Conservation (phyloP, 37 sponge, comb jelly and placozoan genomes). For the Theonella swinhoei region DNA sequence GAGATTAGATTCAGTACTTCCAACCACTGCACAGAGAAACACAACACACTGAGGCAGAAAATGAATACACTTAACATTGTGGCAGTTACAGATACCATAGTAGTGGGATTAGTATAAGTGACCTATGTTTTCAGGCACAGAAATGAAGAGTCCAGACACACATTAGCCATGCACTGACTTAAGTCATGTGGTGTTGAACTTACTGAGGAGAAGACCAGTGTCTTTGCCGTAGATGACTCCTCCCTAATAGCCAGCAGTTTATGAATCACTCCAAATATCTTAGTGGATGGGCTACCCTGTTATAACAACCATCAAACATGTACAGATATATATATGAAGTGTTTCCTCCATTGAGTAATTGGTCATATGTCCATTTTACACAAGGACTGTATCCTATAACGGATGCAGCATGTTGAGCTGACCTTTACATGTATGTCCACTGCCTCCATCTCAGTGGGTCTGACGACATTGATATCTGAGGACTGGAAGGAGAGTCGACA, state of each 20-base stretch:
- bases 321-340: neutral
- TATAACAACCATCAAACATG: neutral
- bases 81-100: too few relatives aligned
- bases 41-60: too few relatives aligned
- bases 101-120: too few relatives aligned
- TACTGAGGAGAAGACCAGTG: slow-evolving; percentile 83
- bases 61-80: too few relatives aligned
- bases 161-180: too few relatives aligned
- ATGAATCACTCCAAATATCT: slow-evolving; percentile 57
- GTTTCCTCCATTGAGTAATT: neutral
- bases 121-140: too few relatives aligned
- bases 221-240: slow-evolving; percentile 58
- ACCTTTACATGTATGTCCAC: too few relatives aligned
- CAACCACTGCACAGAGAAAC: slow-evolving; percentile 46
- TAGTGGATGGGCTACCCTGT: slow-evolving; percentile 80
- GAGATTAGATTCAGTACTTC: slow-evolving; percentile 52
- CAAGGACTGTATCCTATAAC: too few relatives aligned
- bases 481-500: slow-evolving; percentile 45
- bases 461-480: slow-evolving; percentile 46
- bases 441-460: neutral
- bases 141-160: too few relatives aligned
- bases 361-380: neutral
- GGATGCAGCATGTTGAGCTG: too few relatives aligned
- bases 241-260: slow-evolving; percentile 36
- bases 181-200: too few relatives aligned